A percentile compares a stretch with the other conserved stretches of the same genome.
Conservation (phyloP, 2,888 invertebrate species). For the Lepas anatifera region DNA sequence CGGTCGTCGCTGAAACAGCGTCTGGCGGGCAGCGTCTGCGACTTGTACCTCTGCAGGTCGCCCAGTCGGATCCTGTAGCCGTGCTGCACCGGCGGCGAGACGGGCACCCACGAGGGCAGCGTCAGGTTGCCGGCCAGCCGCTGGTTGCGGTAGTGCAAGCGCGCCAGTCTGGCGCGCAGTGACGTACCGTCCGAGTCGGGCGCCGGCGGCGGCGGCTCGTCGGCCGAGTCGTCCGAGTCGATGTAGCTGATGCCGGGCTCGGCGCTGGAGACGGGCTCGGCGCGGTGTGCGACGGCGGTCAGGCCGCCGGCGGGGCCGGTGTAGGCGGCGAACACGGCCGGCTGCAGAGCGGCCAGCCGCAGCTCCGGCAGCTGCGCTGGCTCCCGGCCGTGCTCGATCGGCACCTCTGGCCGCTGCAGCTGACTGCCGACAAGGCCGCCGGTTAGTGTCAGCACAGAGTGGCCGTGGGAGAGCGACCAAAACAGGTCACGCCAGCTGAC, state of each 20-base stretch:
- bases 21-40: slow-evolving; percentile 4
- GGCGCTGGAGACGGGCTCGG: slow-evolving; percentile 41
- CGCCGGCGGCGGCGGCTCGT: background rate
- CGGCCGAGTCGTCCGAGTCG: slow-evolving; percentile 42
- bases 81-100: background rate
- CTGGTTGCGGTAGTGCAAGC: background rate
- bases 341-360: slow-evolving; percentile 37
- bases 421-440: background rate
- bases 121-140: slow-evolving; percentile 4
- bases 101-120: slow-evolving; percentile 5
- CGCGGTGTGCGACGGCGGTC: slow-evolving; percentile 53
- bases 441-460: too few relatives aligned
- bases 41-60: background rate
- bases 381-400: slow-evolving; percentile 4
- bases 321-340: slow-evolving; percentile 52
- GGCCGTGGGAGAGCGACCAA: too few relatives aligned
- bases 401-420: background rate
- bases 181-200: background rate
- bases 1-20: slow-evolving; percentile 4
- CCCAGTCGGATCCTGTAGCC: background rate
- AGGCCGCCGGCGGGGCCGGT: slow-evolving; percentile 74
- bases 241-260: slow-evolving; percentile 61
- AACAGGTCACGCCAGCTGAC: too few relatives aligned
- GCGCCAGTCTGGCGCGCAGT: background rate
- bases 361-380: slow-evolving; percentile 41